These are phyloP conservation scores for Automeris io DNA, from an alignment of 2,888 invertebrate species.

Conservation along the genomic window DNA sequence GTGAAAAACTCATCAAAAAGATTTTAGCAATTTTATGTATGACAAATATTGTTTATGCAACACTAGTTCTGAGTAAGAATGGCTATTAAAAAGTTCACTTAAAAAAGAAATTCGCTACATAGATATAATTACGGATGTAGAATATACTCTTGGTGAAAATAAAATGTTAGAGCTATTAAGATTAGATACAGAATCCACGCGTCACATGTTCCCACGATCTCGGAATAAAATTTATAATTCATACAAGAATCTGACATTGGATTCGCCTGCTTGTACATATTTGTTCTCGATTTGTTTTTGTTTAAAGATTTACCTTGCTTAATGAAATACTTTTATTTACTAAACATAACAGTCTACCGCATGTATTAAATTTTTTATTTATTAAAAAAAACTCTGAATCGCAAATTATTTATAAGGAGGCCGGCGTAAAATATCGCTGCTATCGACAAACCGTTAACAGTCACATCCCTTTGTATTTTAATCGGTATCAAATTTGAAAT, in stretches of 20 bases:
- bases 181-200: slow-evolving; percentile 40
- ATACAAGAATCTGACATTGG: background rate
- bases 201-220: slow-evolving; percentile 46
- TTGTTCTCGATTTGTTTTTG: no score
- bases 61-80: no score
- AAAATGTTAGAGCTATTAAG: slow-evolving; percentile 33
- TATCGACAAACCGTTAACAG: slow-evolving; percentile 34
- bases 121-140: slow-evolving; percentile 1
- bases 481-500: slow-evolving; percentile 36
- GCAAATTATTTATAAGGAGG: no score
- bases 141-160: slow-evolving; percentile 30
- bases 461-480: slow-evolving; percentile 45
- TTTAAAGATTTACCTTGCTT: no score
- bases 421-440: slow-evolving; percentile 32
- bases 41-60: no score
- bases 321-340: no score
- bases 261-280: no score
- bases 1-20: no score
- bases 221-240: background rate
- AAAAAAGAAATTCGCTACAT: background rate
- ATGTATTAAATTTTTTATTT: no score
- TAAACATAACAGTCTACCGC: no score
- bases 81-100: background rate
- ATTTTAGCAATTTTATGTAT: no score
- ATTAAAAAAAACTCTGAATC: no score